These are phyloP conservation scores for Tryphoninae sp. DNA, from an alignment of 2,888 invertebrate species.

Conservation along the genomic window DNA sequence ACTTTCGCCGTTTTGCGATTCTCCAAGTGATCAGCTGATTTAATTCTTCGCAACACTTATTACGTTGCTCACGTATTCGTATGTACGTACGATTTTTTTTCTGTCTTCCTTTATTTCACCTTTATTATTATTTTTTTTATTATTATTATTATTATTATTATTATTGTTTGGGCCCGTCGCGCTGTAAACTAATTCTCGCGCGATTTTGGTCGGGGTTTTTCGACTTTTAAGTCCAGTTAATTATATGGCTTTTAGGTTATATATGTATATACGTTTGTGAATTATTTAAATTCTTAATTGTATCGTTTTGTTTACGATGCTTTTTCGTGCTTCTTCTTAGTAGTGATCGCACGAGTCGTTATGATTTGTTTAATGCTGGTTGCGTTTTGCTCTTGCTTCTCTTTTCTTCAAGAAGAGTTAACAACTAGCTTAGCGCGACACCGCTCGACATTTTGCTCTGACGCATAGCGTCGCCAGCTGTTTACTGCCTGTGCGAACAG, in stretches of 20 bases:
- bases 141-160: background rate
- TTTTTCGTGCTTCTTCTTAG: background rate
- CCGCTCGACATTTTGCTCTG: conserved; percentile 73
- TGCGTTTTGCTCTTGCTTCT: conserved; percentile 20
- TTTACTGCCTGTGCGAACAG: conserved; percentile 71
- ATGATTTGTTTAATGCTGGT: conserved; percentile 6
- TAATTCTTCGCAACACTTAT: background rate
- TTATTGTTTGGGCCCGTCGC: conserved; percentile 41
- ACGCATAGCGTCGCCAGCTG: conserved; percentile 79
- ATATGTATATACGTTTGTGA: background rate
- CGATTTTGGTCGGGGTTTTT: conserved; percentile 41
- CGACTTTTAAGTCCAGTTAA: background rate
- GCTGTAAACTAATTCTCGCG: conserved; percentile 61
- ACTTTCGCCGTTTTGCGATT: conserved; percentile 37
- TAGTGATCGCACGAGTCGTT: background rate
- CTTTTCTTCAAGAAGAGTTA: conserved; percentile 12
- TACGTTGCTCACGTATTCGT: background rate
- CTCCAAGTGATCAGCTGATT: conserved; percentile 37
- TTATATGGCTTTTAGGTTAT: background rate
- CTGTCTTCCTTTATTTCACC: background rate
- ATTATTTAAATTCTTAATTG: background rate
- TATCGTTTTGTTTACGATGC: conserved; percentile 16
- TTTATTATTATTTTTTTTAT: background rate
- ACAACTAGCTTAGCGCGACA: conserved; percentile 62
- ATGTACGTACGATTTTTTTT: background rate